Conservation (phyloP, 2,797 vertebrate species). For the Microchirus variegatus region DNA sequence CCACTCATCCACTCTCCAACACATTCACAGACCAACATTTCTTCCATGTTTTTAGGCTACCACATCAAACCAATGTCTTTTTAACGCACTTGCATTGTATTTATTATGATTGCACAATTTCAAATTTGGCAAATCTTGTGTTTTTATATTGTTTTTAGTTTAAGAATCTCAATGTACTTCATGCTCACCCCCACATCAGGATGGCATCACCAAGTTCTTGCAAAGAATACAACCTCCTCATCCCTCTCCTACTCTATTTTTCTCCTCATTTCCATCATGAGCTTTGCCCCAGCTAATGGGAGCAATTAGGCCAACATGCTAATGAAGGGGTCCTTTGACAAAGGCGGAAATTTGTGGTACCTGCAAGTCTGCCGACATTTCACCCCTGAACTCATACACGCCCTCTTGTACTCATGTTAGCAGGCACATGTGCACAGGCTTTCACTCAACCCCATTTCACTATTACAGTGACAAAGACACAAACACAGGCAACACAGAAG, state of each 20-base stretch:
- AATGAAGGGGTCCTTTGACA: constrained; percentile 84
- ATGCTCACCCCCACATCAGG: too few relatives aligned
- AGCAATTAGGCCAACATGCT: constrained; percentile 80
- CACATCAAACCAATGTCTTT: too few relatives aligned
- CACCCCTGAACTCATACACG: constrained; percentile 51
- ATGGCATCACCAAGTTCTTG: too few relatives aligned
- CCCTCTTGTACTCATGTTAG: constrained; percentile 37
- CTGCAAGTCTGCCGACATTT: constrained; percentile 82
- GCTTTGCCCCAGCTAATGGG: constrained; percentile 58
- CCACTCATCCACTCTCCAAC: too few relatives aligned
- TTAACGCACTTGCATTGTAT: too few relatives aligned
- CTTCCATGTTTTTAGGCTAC: too few relatives aligned
- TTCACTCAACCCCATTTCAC: constrained; percentile 39
- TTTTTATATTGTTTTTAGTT: too few relatives aligned
- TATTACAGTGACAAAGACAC: constrained; percentile 57
- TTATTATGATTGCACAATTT: too few relatives aligned
- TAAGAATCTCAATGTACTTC: too few relatives aligned
- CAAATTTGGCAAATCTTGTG: too few relatives aligned
- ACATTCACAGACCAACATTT: too few relatives aligned
- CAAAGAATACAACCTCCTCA: neutral
- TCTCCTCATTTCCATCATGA: constrained; percentile 39
- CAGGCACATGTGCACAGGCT: constrained; percentile 29
- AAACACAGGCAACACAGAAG: constrained; percentile 37
- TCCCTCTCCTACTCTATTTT: constrained; percentile 24
- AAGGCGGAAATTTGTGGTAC: constrained; percentile 85